phyloP scores from a whole-genome alignment of 53 echinoderm and acorn worm species.

The Echinarachnius parma region DNA sequence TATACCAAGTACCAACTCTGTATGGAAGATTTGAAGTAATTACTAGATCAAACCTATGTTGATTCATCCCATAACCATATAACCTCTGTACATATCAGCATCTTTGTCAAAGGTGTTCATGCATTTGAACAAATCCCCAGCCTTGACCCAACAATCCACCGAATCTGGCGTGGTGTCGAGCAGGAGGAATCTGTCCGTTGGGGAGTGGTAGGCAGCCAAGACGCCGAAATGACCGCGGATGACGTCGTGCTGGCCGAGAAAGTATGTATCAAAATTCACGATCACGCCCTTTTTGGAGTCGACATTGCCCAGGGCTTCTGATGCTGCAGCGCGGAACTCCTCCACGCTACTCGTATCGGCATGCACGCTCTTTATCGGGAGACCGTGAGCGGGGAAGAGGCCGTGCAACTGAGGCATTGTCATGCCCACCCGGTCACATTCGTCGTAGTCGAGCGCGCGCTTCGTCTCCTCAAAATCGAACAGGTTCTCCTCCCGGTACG shows the following conservation, averaged over 20 bases:
- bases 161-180: constrained; percentile 65
- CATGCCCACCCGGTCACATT: constrained; percentile 22
- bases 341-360: constrained; percentile 42
- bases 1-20: too few relatives aligned
- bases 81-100: constrained; percentile 54
- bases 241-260: constrained; percentile 37
- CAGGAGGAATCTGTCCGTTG: constrained; percentile 55
- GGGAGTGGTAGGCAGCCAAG: constrained; percentile 57
- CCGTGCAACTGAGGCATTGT: constrained; percentile 46
- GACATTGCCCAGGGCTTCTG: constrained; percentile 29
- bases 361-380: constrained; percentile 23
- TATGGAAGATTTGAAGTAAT: too few relatives aligned
- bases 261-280: constrained; percentile 52
- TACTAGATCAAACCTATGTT: too few relatives aligned
- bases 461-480: constrained; percentile 52
- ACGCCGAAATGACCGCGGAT: constrained; percentile 72
- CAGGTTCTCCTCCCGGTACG: constrained; percentile 54
- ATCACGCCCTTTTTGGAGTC: constrained; percentile 53
- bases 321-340: constrained; percentile 51
- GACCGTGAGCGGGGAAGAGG: constrained; percentile 37
- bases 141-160: constrained; percentile 55
- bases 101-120: constrained; percentile 69
- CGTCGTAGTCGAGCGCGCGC: constrained; percentile 22
- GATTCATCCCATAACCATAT: too few relatives aligned
- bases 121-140: constrained; percentile 45